Base-by-base conservation (phyloP, 2,113 vertebrate species). In the Dicaeum eximium region DNA sequence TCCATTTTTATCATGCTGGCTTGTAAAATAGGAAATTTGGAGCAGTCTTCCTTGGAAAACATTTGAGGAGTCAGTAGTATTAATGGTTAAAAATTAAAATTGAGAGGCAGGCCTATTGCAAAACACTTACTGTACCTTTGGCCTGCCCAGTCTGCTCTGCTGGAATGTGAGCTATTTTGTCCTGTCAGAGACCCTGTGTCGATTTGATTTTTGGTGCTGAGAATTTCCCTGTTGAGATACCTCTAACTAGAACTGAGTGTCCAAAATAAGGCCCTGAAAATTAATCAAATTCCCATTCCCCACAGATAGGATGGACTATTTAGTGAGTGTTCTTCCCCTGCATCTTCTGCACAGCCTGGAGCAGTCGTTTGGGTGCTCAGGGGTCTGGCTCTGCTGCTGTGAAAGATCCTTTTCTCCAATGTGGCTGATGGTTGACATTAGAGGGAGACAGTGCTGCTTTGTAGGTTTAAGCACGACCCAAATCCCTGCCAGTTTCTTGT, bases 201-300 rank as follows among this genome's bases (percentile, higher is more conserved):
- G 0, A 38, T 50, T 45, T 0, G 16, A 74, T 21, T 79, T 71
- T 38, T 54, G 30, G 11, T 0, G 0, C 37, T 50, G 31, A 77
- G 40, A 85, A 61, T 45, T 60, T 40, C 37, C 25, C 42, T 44
- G 24, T 33, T 17, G 3, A 30, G 27, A 38, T 25, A 51, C 8
- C 71, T 53, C 57, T 90, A 37, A 45, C 37, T 57, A 33, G 20
- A 85, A 65, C 0, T 2, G 38, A 13, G n/a, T 31, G 28, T 56
- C 27, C 57, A 70, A 81, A 81, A 50, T 2, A 37, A 69, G 53
- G 33, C 1, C 0, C 22, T 64, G 53, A 64, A 92, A 72, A 64
- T 0, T 8, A 44, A 35, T 57, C 18, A 57, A 73, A 38, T 35
- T 57, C 4, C 54, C 23, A 23, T 80, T 95, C 31, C 40, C 23